Evolutionary conservation across 2,888 invertebrate genomes (phyloP).

Genomic region (Odontothrips loti): DNA sequence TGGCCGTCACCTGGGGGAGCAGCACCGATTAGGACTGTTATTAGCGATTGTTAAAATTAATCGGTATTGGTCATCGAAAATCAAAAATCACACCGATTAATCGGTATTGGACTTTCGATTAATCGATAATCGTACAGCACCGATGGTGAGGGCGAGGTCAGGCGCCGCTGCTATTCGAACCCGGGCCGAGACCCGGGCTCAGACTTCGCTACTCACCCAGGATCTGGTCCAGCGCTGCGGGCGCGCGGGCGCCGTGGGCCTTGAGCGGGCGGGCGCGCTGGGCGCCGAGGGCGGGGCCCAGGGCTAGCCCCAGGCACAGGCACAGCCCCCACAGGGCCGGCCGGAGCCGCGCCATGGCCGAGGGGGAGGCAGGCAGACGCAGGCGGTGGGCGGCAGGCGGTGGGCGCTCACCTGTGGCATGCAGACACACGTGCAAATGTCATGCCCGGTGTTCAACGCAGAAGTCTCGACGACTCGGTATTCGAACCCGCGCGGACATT

Average conservation of each 20-base stretch:
- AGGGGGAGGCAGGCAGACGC: too few relatives aligned
- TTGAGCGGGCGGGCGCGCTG: conserved; percentile 28
- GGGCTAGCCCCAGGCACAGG: not conserved
- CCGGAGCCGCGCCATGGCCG: not conserved
- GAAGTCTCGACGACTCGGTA: too few relatives aligned
- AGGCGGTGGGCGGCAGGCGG: not conserved
- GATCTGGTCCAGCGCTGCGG: not conserved
- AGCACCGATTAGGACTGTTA: too few relatives aligned
- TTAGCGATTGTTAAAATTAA: too few relatives aligned
- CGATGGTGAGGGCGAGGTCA: not conserved
- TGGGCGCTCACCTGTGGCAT: not conserved
- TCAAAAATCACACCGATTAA: too few relatives aligned
- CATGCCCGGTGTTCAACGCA: too few relatives aligned
- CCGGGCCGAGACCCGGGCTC: not conserved
- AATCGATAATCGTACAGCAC: too few relatives aligned
- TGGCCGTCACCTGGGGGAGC: not conserved
- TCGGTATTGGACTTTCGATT: too few relatives aligned
- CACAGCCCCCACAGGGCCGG: not conserved
- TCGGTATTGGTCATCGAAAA: too few relatives aligned
- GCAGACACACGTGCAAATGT: not conserved
- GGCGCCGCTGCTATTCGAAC: not conserved
- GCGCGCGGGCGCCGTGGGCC: conserved; percentile 13
- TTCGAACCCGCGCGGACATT: too few relatives aligned
- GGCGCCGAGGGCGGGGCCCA: not conserved
- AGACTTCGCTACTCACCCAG: not conserved